Evolutionary conservation across 2,113 vertebrate species (phyloP).

Genomic region (Oenanthe melanoleuca): DNA sequence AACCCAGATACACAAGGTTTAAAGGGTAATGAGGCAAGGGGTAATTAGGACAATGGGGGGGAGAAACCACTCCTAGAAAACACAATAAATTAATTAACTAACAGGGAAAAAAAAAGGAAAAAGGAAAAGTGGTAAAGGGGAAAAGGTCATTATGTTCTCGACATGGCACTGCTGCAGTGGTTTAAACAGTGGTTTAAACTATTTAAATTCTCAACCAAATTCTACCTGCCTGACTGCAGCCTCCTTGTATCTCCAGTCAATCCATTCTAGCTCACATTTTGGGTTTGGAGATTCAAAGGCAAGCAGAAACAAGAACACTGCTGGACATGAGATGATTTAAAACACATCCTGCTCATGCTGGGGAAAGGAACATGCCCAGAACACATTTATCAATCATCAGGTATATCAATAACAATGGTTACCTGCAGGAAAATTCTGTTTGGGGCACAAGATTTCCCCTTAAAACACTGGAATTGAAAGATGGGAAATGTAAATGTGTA

Average conservation of each 20-base stretch:
- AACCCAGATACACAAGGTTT: not conserved
- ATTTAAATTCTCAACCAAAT: not conserved
- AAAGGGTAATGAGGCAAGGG: not conserved
- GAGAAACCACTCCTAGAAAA: not conserved
- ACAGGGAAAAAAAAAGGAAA: accelerated
- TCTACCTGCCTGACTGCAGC: not conserved
- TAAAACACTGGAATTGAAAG: not conserved
- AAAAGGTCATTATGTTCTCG: not conserved
- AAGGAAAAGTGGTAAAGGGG: not conserved
- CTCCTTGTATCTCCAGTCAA: not conserved
- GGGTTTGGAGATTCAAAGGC: not conserved
- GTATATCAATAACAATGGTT: not conserved
- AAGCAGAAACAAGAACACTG: not conserved
- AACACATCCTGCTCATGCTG: not conserved
- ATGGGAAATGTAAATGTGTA: not conserved
- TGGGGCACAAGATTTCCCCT: not conserved
- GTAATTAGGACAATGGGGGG: not conserved
- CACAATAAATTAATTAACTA: not conserved
- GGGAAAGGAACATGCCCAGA: not conserved
- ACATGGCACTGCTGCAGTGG: not conserved
- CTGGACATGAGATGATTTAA: not conserved
- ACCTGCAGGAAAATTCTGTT: not conserved
- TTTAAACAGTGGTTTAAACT: too few relatives aligned
- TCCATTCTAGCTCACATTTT: not conserved
- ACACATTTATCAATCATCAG: not conserved